These are phyloP conservation scores for Cydia fagiglandana DNA, from an alignment of 1,140 invertebrate genomes.

Conservation along the genomic window DNA sequence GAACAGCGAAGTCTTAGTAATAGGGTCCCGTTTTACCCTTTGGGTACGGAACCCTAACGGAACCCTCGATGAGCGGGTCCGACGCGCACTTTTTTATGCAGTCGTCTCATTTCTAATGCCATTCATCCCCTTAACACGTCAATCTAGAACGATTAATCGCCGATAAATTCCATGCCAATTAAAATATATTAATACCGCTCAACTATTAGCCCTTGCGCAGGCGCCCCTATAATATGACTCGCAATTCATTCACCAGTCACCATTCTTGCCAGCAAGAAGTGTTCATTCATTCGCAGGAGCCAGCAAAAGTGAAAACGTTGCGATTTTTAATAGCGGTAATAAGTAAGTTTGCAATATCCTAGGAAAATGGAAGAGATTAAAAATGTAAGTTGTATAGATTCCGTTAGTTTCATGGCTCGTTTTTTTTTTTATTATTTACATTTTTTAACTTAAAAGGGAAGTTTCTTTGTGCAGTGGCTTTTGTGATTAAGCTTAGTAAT, in stretches of 20 bases:
- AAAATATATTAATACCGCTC: conserved; percentile 2
- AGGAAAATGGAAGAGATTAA: conserved; percentile 13
- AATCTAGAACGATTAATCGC: conserved; percentile 14
- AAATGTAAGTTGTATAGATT: conserved; percentile 19
- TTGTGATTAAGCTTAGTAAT: no score
- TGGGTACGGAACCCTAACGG: no score
- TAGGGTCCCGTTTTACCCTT: no score
- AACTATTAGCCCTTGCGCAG: not conserved
- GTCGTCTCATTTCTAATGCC: no score
- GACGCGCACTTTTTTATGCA: no score
- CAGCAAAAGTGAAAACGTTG: not conserved
- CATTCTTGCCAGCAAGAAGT: conserved; percentile 6
- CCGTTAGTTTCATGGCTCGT: not conserved
- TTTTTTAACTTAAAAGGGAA: no score
- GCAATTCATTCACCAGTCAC: not conserved
- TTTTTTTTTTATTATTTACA: no score
- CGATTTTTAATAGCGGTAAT: not conserved
- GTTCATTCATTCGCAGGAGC: not conserved
- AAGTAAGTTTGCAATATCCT: not conserved
- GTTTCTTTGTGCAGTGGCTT: no score
- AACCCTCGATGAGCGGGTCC: no score
- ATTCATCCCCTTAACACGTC: conserved; percentile 18
- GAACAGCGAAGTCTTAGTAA: no score
- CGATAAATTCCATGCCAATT: conserved; percentile 15
- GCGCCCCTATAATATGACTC: not conserved